Evolutionary conservation across 2,888 invertebrate species (phyloP).

Genomic region (Calliopum simillimum): DNA sequence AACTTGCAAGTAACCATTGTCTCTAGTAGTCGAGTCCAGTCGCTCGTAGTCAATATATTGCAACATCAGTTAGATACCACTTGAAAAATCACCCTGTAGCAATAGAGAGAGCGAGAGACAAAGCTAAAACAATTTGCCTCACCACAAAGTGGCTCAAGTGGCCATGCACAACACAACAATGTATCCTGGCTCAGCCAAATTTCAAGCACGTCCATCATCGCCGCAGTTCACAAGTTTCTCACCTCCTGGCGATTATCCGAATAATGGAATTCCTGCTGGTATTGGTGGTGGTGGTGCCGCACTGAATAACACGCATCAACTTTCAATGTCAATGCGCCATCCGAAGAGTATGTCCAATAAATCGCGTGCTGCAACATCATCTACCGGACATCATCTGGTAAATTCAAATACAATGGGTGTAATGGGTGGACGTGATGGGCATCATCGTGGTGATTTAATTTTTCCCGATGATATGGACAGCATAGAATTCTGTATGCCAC

Average conservation of each 20-base stretch:
- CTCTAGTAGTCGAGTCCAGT: neutral
- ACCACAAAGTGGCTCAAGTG: conserved; percentile 43
- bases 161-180: conserved; percentile 51
- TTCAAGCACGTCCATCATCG: conserved; percentile 64
- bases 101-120: no score
- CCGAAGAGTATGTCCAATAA: conserved; percentile 46
- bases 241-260: conserved; percentile 80
- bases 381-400: conserved; percentile 49
- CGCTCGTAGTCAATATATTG: neutral
- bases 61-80: neutral
- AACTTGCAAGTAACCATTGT: neutral
- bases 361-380: conserved; percentile 39
- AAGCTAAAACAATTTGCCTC: no score
- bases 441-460: conserved; percentile 61
- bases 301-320: conserved; percentile 42
- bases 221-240: conserved; percentile 78
- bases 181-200: conserved; percentile 64
- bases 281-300: conserved; percentile 30
- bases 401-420: conserved; percentile 52
- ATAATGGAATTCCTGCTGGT: conserved; percentile 59
- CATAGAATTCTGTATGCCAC: conserved; percentile 65
- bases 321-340: conserved; percentile 56
- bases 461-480: conserved; percentile 66
- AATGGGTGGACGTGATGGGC: conserved; percentile 52
- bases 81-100: neutral